phyloP scores from a whole-genome alignment of 2,888 invertebrate species.

The Caenorhabditis sp. region DNA sequence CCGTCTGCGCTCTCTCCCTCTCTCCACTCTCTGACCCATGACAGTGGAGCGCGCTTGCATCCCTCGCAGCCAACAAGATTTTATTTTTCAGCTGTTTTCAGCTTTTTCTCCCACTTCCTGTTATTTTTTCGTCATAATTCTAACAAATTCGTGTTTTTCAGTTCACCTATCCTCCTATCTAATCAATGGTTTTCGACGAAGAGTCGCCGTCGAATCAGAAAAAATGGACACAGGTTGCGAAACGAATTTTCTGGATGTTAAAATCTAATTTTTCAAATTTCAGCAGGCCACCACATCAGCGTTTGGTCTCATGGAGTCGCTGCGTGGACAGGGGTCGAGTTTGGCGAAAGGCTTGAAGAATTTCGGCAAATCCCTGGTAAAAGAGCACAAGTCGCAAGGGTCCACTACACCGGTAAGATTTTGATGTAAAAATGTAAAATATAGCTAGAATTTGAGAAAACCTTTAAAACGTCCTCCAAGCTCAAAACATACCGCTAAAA shows the following conservation, averaged over 20 bases:
- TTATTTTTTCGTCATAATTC: not conserved
- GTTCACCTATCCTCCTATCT: not conserved
- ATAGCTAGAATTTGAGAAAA: not conserved
- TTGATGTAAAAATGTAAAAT: not conserved
- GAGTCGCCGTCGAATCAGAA: constrained; percentile 36
- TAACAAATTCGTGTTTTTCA: not conserved
- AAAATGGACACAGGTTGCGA: constrained; percentile 63
- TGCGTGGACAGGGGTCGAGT: constrained; percentile 61
- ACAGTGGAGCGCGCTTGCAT: constrained; percentile 22
- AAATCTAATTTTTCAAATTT: too few species aligned
- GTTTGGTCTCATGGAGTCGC: constrained; percentile 59
- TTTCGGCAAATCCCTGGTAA: constrained; percentile 64
- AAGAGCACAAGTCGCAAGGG: constrained; percentile 49
- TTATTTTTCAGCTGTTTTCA: constrained; percentile 1
- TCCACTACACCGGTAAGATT: constrained; percentile 49
- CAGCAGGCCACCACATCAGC: constrained; percentile 67
- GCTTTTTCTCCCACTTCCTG: not conserved
- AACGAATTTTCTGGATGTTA: not conserved
- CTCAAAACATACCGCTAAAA: not conserved
- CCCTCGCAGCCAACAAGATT: not conserved
- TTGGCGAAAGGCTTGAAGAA: constrained; percentile 67
- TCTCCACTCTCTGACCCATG: constrained; percentile 25
- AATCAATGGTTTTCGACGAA: constrained; percentile 55
- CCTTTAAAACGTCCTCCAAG: not conserved
- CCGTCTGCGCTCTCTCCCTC: not conserved